These are phyloP conservation scores for Achatina immaculata DNA, from an alignment of 1,140 invertebrate genomes.

Conservation along the genomic window DNA sequence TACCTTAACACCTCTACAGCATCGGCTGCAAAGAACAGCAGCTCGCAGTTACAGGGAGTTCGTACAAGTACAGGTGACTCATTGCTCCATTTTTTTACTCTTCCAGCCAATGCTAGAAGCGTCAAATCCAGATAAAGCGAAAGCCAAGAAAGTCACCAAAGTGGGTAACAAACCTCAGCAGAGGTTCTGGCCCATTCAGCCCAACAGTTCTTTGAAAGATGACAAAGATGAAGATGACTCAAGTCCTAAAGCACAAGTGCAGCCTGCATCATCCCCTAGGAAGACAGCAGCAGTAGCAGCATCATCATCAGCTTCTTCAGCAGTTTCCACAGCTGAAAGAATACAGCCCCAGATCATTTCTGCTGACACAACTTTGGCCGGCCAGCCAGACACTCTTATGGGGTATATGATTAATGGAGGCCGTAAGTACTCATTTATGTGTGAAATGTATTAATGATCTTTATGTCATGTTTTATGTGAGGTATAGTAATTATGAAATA, in stretches of 20 bases:
- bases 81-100: constrained; percentile 77
- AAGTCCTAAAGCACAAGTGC: background rate
- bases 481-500: too few relatives aligned
- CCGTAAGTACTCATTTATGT: background rate
- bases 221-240: background rate
- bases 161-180: constrained; percentile 72
- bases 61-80: too few relatives aligned
- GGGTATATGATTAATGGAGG: constrained; percentile 11
- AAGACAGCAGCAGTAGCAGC: constrained; percentile 14
- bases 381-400: constrained; percentile 4
- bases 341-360: background rate
- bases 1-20: too few relatives aligned
- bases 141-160: constrained; percentile 66
- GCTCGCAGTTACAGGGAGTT: too few relatives aligned
- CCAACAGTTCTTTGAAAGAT: background rate
- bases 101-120: constrained; percentile 33
- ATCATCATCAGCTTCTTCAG: background rate
- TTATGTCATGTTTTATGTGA: too few relatives aligned
- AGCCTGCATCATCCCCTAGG: background rate
- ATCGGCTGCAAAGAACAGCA: too few relatives aligned
- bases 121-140: constrained; percentile 45
- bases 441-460: too few relatives aligned
- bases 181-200: constrained; percentile 74
- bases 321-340: constrained; percentile 3
- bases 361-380: background rate